Evolutionary conservation across 2,797 vertebrate genomes (phyloP).

Genomic region (Trematomus bernacchii): DNA sequence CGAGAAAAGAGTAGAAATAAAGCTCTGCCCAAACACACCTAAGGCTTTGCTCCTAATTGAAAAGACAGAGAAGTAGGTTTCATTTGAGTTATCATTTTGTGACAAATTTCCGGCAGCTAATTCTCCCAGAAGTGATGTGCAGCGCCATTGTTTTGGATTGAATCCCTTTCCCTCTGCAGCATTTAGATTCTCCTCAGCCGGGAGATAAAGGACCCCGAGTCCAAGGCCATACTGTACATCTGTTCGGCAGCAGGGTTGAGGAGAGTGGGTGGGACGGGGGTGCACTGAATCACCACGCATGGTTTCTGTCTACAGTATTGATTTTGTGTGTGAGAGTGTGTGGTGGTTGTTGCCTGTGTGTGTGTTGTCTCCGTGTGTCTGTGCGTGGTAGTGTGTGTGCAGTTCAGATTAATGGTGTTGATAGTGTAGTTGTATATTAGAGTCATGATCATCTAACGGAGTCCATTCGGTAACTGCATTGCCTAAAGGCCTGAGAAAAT

Average conservation of each 20-base stretch:
- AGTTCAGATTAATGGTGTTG: conserved; percentile 60
- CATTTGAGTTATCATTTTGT: neutral
- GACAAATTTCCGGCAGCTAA: neutral
- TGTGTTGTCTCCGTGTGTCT: conserved; percentile 6
- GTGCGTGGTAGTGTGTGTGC: conserved; percentile 17
- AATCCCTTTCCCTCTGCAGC: conserved; percentile 27
- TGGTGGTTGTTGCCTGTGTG: conserved; percentile 2
- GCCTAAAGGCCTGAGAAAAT: conserved; percentile 31
- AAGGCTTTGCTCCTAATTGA: neutral
- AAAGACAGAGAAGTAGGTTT: too few relatives aligned
- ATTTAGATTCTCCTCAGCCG: conserved; percentile 52
- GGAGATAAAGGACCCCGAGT: conserved; percentile 55
- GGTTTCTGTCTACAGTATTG: conserved; percentile 72
- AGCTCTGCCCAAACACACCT: conserved; percentile 4
- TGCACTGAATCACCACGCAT: conserved; percentile 75
- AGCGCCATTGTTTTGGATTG: conserved; percentile 1
- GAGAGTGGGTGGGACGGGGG: conserved; percentile 67
- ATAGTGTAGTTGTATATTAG: conserved; percentile 62
- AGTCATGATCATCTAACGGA: conserved; percentile 68
- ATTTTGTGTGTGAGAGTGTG: conserved; percentile 53
- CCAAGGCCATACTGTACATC: conserved; percentile 65
- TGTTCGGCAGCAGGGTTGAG: conserved; percentile 52
- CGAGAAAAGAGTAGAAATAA: neutral
- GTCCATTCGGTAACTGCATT: conserved; percentile 40
- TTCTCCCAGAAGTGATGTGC: conserved; percentile 9